Evolutionary conservation across 2,888 invertebrate genomes (phyloP).

Genomic region (Tetropium fuscum): DNA sequence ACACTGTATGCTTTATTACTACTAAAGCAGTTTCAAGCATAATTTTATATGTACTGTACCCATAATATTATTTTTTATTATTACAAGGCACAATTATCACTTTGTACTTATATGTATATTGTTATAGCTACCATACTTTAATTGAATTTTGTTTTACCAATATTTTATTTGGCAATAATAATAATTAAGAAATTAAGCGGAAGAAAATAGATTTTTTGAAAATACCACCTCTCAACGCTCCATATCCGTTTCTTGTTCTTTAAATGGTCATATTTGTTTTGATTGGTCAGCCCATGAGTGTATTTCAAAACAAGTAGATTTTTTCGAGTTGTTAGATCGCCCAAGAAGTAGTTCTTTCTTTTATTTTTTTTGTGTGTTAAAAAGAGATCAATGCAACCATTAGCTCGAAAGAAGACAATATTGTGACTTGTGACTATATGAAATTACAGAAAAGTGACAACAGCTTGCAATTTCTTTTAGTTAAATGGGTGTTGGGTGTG

Average conservation of each 20-base stretch:
- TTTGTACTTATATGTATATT: too few relatives aligned
- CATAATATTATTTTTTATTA: too few relatives aligned
- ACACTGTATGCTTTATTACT: too few relatives aligned
- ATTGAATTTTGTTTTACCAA: too few relatives aligned
- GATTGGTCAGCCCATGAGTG: slow-evolving; percentile 41
- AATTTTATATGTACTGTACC: too few relatives aligned
- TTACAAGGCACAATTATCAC: too few relatives aligned
- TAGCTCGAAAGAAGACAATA: slow-evolving; percentile 5
- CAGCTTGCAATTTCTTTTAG: slow-evolving; percentile 25
- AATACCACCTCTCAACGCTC: not conserved
- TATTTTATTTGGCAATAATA: too few relatives aligned
- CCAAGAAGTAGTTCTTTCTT: not conserved
- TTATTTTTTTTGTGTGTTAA: not conserved
- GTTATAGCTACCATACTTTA: too few relatives aligned
- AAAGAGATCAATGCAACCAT: slow-evolving; percentile 15
- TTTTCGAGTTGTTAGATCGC: not conserved
- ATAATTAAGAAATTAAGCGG: too few relatives aligned
- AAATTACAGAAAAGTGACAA: slow-evolving; percentile 26
- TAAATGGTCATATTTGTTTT: slow-evolving; percentile 45
- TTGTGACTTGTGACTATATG: too few relatives aligned
- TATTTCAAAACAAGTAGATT: slow-evolving; percentile 5
- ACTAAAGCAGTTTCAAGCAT: too few relatives aligned
- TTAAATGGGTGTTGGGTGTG: slow-evolving; percentile 11
- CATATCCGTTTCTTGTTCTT: slow-evolving; percentile 29
- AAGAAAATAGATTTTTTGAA: not conserved